These are phyloP conservation scores for Ia io DNA, from an alignment of 2,113 vertebrate genomes.

Conservation along the genomic window DNA sequence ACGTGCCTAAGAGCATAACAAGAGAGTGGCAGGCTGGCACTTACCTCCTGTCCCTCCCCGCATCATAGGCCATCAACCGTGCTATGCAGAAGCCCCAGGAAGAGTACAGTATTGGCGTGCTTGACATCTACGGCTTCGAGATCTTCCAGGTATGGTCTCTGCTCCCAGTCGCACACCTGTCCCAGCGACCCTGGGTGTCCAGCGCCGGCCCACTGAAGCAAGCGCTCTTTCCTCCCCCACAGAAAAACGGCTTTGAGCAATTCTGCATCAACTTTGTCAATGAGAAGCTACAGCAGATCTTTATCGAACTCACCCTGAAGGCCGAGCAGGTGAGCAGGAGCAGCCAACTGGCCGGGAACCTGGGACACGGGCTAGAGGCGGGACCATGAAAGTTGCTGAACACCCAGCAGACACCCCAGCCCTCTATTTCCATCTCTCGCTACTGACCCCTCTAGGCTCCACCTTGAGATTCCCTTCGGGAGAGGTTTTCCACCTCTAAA, in stretches of 20 bases:
- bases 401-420: not conserved
- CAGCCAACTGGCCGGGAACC: not conserved
- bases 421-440: not conserved
- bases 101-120: constrained; percentile 94
- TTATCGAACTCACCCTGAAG: constrained; percentile 97
- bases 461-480: not conserved
- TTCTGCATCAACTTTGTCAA: constrained; percentile 99
- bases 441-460: not conserved
- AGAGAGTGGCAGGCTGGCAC: not conserved
- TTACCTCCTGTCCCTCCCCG: not conserved
- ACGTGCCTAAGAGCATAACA: rapidly evolving
- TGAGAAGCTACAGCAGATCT: constrained; percentile 98
- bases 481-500: not conserved
- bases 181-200: not conserved
- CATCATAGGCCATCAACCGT: constrained; percentile 90
- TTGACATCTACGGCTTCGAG: constrained; percentile 99
- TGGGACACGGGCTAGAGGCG: rapidly evolving
- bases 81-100: constrained; percentile 94
- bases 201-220: not conserved
- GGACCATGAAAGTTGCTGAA: not conserved
- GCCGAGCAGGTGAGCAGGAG: constrained; percentile 91
- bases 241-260: constrained; percentile 98
- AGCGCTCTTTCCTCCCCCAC: not conserved
- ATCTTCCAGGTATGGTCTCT: constrained; percentile 91
- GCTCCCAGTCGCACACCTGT: not conserved